Evolutionary conservation across 2,888 invertebrate genomes (phyloP), one percentile per base, ranked within the genome.

Genomic region (Brachypalpus laphriformis): DNA sequence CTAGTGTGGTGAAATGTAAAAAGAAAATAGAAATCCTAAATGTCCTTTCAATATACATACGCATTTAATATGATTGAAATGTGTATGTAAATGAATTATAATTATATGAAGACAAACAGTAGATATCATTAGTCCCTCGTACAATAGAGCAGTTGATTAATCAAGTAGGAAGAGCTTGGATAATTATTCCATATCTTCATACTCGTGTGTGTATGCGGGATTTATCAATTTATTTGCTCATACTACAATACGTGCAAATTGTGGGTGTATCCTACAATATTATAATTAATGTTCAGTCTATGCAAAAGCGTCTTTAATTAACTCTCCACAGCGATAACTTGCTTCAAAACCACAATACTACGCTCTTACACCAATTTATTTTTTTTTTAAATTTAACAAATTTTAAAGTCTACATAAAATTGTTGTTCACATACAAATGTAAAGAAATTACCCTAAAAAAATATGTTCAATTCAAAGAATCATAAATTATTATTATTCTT

Each of bases 241-340:
- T 45, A 31, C n/a, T n/a, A n/a, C n/a, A n/a, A 18, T 45, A 42
- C 57, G 66, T 57, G 66, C 25, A 31, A 59, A 42, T 59, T 49
- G 66, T 42, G 66, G 68, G 66, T 51, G 68, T 68, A 59, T 42
- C 59, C 25, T 45, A 42, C 51, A 31, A 31, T 14, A 40, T 54
- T 77, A 70, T 77, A 77, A 77, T 77, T 70, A 77, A 70, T 70
- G 40, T 45, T 18, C 37, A 47, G 70, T 7, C 42, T 56, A 37
- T 70, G 49, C 61, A 54, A 54, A 70, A 45, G 31, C 54, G 61
- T 63, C 70, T 77, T 77, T 63, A 77, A 77, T 77, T 77, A 65
- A 51, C 51, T 51, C 25, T 6, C 51, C 11, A 51, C 25, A 25
- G n/a, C 2, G n/a, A n/a, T 51, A 1, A 31, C n/a, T 54, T 28